phyloP scores from a whole-genome alignment of 2,113 vertebrate genomes.

The Ceyx melanurus region DNA sequence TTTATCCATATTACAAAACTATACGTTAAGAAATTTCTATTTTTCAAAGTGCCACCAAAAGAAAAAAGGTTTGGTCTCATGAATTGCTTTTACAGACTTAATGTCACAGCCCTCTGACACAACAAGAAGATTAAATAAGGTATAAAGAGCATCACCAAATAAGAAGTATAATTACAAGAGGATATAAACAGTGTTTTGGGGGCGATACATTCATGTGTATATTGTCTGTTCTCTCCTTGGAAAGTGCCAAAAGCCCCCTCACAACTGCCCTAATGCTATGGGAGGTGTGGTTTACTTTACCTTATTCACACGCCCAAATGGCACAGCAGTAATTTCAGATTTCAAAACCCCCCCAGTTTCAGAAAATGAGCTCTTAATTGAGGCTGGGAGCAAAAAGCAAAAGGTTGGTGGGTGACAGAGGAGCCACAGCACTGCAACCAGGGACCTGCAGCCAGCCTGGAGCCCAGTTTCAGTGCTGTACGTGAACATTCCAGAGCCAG shows the following conservation, averaged over 20 bases:
- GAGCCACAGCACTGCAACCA: not conserved
- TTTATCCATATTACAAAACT: not conserved
- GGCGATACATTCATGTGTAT: not conserved
- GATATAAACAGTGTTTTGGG: not conserved
- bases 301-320: not conserved
- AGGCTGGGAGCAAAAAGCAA: not conserved
- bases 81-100: slow-evolving; percentile 25
- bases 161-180: slow-evolving; percentile 23
- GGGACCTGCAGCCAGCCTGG: not conserved
- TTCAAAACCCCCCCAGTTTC: not conserved
- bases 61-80: not conserved
- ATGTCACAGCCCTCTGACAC: not conserved
- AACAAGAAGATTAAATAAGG: slow-evolving; percentile 27
- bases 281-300: not conserved
- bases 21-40: slow-evolving; percentile 3
- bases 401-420: not conserved
- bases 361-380: not conserved
- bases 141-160: slow-evolving; percentile 15
- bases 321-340: not conserved
- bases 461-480: not conserved
- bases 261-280: not conserved
- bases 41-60: not conserved
- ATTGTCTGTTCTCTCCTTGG: not conserved
- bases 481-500: not conserved
- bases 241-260: not conserved